Conservation (phyloP, 2,113 vertebrate genomes). For the Hyaena hyaena region DNA sequence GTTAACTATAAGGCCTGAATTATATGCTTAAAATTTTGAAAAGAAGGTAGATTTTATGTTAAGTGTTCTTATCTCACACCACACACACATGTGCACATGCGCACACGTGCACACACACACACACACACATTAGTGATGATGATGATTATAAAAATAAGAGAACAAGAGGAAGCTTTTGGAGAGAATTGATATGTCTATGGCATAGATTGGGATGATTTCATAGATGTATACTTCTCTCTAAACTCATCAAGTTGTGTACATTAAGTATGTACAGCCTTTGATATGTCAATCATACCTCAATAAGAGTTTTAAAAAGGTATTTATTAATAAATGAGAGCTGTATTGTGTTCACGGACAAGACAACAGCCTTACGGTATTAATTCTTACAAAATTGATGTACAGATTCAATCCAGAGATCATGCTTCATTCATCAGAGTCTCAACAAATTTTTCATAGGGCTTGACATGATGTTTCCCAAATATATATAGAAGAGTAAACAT, state of each 20-base stretch:
- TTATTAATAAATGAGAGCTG: neutral
- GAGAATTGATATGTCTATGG: neutral
- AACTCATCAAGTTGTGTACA: neutral
- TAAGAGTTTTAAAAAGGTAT: neutral
- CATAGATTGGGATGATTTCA: neutral
- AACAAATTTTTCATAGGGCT: neutral
- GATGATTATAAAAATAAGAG: neutral
- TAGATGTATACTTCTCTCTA: neutral
- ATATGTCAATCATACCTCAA: neutral
- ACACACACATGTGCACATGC: no score
- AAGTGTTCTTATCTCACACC: neutral
- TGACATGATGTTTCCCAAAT: neutral
- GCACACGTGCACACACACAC: rapidly evolving
- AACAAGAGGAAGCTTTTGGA: neutral
- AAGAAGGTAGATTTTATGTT: neutral
- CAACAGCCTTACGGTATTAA: neutral
- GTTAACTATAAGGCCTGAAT: neutral
- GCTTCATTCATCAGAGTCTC: neutral
- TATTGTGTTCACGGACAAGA: neutral
- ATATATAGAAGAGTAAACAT: neutral
- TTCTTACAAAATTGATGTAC: neutral
- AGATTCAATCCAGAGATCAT: neutral
- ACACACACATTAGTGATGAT: neutral
- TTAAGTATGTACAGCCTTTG: neutral
- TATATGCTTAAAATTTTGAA: neutral